Conservation (phyloP, 2,113 vertebrate species). For the Lathamus discolor region DNA sequence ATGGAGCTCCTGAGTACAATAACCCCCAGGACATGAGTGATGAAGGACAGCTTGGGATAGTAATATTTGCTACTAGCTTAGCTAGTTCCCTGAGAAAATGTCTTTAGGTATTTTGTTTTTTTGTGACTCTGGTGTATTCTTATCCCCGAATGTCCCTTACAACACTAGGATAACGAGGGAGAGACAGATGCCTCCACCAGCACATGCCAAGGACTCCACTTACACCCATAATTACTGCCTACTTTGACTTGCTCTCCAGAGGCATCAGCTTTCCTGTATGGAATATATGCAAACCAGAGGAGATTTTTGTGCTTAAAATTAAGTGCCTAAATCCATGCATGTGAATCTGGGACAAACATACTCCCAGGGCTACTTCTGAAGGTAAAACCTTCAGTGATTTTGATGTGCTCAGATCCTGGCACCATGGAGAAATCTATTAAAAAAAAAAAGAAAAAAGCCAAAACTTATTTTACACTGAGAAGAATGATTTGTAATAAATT, state of each 20-base stretch:
- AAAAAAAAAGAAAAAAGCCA: neutral
- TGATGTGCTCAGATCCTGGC: neutral
- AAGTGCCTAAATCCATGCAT: neutral
- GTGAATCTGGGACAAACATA: neutral
- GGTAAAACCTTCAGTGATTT: neutral
- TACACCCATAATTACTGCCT: neutral
- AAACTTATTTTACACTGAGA: neutral
- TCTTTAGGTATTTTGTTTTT: neutral
- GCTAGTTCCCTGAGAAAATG: neutral
- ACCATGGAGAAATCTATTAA: neutral
- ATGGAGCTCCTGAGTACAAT: neutral
- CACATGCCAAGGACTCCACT: neutral
- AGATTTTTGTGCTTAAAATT: neutral
- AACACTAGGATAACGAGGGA: accelerated
- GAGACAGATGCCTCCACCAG: neutral
- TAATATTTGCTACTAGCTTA: neutral
- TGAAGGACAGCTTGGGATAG: neutral
- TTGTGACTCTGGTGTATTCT: neutral
- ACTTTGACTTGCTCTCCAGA: neutral
- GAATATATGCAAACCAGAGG: neutral
- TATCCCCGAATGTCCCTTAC: neutral
- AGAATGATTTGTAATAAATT: neutral
- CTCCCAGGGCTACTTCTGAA: neutral
- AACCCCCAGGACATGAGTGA: neutral
- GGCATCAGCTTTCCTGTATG: neutral